A percentile compares a stretch with the other conserved stretches of the same genome.
These are phyloP conservation scores for Lepidonotus clava DNA, from an alignment of 2,888 invertebrate species.

Conservation along the genomic window DNA sequence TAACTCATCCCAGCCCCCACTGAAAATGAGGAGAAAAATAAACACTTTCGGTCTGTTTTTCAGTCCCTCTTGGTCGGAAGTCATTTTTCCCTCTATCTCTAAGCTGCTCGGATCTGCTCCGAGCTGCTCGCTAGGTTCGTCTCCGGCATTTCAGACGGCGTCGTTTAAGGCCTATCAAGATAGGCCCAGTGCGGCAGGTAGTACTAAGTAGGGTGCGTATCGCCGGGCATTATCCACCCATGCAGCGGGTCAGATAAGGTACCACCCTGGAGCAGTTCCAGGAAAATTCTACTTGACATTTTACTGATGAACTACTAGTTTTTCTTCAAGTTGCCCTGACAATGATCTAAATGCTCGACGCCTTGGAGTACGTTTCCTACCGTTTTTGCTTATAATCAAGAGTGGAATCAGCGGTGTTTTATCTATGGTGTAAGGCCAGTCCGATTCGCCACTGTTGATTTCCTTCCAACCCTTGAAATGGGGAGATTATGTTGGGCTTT, in stretches of 20 bases:
- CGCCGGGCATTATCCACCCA: background rate
- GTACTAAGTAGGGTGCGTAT: background rate
- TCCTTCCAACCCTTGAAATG: too few relatives aligned
- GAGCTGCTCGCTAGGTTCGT: background rate
- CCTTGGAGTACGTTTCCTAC: too few relatives aligned
- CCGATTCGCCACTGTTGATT: too few relatives aligned
- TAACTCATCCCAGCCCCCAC: background rate
- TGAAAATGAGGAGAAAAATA: conserved; percentile 11
- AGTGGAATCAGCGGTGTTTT: too few relatives aligned
- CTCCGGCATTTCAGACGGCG: background rate
- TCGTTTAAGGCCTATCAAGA: conserved; percentile 1
- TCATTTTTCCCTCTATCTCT: background rate
- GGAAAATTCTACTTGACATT: too few relatives aligned
- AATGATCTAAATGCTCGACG: too few relatives aligned
- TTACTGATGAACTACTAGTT: too few relatives aligned
- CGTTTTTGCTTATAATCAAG: too few relatives aligned
- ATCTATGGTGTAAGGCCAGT: too few relatives aligned
- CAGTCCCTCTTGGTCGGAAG: background rate
- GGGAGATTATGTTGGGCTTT: too few relatives aligned
- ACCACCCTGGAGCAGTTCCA: too few relatives aligned
- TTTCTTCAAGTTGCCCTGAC: too few relatives aligned
- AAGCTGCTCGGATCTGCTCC: background rate
- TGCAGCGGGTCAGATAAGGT: background rate
- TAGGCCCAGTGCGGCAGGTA: conserved; percentile 12
- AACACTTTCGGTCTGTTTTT: background rate